Evolutionary conservation across 2,888 invertebrate genomes (phyloP), one percentile per base, ranked within the genome.

Genomic region (Halocaridina rubra): DNA sequence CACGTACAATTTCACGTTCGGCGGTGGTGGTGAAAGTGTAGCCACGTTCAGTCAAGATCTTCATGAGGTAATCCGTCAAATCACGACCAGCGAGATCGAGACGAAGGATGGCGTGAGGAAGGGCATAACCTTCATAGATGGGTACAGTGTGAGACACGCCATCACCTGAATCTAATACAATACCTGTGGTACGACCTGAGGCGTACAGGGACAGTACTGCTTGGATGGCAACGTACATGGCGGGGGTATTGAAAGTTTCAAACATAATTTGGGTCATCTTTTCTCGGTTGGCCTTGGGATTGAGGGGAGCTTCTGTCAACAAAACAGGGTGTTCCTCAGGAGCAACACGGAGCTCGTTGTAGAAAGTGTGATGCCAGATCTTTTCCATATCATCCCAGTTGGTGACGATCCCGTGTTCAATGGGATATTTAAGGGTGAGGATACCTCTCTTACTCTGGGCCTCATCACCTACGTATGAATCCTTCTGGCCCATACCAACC

Each of bases 321-420:
- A 97, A 94, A 89, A 97, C 96, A 85, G 97, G 97, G 91, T 97
- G 97, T 92, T 97, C 97, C 92, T 97, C 97, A 19, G 88, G 97
- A 97, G 81, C 80, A 30, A 98, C 97, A 92, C 98, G 95, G 91
- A 98, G 94, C 92, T 98, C 97, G 91, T n/a, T n/a, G n/a, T n/a
- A n/a, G 94, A 98, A 98, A 90, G 97, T 97, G 93, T 98, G 98
- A 92, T 98, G 98, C 97, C 98, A 98, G 93, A 98, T 98, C 92
- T 98, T 97, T 93, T 98, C 98, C 98, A 98, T 98, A 90, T 97
- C 97, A 90, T 98, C 97, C 98, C 97, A 98, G 94, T 98, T 97
- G 92, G 97, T 98, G 91, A 98, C 96, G 92, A 98, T 97, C 90
- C 97, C 97, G 93, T 98, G 97, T 92, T 98, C 97, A 92, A 98